Evolutionary conservation across 2,888 invertebrate species (phyloP), one percentile per base, ranked within the genome.

Genomic region (Scaptomyza flava): DNA sequence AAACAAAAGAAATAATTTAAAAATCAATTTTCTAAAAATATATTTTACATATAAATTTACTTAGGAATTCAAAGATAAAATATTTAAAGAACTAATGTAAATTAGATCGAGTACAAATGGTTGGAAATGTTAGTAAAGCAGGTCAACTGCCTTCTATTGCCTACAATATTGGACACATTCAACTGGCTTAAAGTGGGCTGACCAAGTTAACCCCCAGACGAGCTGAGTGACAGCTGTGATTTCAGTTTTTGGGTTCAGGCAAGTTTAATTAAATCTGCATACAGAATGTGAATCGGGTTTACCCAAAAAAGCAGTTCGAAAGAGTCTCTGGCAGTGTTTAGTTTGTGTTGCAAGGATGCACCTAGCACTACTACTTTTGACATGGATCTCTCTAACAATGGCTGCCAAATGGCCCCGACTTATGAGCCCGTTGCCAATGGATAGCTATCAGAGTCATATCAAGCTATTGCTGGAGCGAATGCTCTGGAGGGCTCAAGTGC

Each of bases 241-340:
- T 45, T 42, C 17, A 20, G 11, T 30, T 27, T 27, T 27, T 6
- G 65, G 57, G 86, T 72, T 72, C 70, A 54, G 68, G 68, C 66
- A 63, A 73, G 79, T 77, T 86, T 81, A 85, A 85, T 86, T 87
- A 79, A 79, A 81, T 83, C 78, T 85, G 86, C 85, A 85, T 87
- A 76, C 42, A 51, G 52, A 81, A 82, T 79, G 72, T 60, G 45
- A 46, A 60, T 41, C 27, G 41, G 45, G 41, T 46, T 56, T 43
- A 38, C 36, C 60, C 33, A 54, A 53, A 33, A 52, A 62, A 27
- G 34, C 12, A 31, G 17, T 1, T 63, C 8, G 34, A 9, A 11
- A 14, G 7, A 23, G 43, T 31, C 53, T 14, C 27, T 12, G 36
- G 12, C 36, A 38, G 52, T 34, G 65, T 52, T 11, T 42, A 27